A percentile compares a stretch with the other conserved stretches of the same genome.
Evolutionary conservation across 2,113 vertebrate species (phyloP).

Genomic region (Zapus hudsonius): DNA sequence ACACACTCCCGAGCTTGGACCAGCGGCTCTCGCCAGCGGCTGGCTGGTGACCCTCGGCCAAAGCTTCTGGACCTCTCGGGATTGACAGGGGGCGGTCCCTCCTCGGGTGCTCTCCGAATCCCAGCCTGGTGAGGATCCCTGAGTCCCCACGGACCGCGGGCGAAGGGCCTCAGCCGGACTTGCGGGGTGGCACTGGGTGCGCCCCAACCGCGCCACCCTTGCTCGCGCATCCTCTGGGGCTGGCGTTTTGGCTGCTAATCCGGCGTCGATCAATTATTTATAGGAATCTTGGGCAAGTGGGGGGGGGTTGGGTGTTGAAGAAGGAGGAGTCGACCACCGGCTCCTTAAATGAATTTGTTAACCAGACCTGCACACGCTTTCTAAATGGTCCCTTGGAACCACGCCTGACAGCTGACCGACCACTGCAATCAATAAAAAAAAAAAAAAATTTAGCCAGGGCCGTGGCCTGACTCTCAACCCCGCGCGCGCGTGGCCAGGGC

Average conservation of each 20-base stretch:
- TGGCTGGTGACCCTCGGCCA: fast-evolving
- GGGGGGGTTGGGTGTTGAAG: conserved; percentile 77
- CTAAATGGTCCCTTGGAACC: conserved; percentile 93
- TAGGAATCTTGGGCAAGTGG: conserved; percentile 85
- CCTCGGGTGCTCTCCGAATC: background rate
- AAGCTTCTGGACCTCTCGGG: background rate
- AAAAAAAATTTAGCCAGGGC: conserved; percentile 82
- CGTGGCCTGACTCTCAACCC: background rate
- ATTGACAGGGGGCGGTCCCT: background rate
- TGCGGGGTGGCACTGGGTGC: fast-evolving
- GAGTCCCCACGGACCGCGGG: fast-evolving
- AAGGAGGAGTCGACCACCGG: conserved; percentile 52
- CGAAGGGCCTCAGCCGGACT: background rate
- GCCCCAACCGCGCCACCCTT: background rate
- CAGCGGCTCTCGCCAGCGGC: fast-evolving
- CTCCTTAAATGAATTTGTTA: conserved; percentile 95
- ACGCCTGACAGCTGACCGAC: conserved; percentile 94
- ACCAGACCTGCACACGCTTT: conserved; percentile 88
- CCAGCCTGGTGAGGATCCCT: fast-evolving
- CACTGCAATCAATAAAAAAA: conserved; percentile 92
- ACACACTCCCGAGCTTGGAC: fast-evolving
- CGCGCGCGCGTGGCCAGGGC: background rate
- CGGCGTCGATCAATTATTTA: conserved; percentile 90
- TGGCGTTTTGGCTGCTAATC: conserved; percentile 80
- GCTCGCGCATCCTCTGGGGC: background rate